phyloP scores from a whole-genome alignment of 2,113 vertebrate genomes.

The Chaetops frenatus region DNA sequence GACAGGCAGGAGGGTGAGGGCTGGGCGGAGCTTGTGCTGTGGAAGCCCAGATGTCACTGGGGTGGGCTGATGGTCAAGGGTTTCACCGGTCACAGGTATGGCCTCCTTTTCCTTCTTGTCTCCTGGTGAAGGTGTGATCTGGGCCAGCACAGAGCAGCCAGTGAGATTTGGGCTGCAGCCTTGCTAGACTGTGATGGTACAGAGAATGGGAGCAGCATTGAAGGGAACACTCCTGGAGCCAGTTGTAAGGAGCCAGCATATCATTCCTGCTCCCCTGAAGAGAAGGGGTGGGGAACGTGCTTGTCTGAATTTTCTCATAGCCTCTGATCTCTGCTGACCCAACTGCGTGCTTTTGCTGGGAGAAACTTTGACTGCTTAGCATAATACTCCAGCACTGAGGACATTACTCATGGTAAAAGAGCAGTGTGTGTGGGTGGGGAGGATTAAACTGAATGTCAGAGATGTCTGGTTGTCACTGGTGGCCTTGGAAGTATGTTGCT shows the following conservation, averaged over 20 bases:
- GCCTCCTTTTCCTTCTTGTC: neutral
- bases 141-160: neutral
- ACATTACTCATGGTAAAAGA: slow-evolving; percentile 29
- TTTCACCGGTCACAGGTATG: neutral
- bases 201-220: rapidly evolving
- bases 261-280: neutral
- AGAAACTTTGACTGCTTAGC: neutral
- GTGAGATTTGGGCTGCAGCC: neutral
- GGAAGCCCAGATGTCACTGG: neutral
- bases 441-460: slow-evolving; percentile 8
- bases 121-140: neutral
- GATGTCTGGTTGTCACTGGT: neutral
- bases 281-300: neutral
- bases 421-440: slow-evolving; percentile 1
- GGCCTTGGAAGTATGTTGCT: neutral
- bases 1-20: neutral
- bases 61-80: neutral
- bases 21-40: neutral
- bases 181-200: rapidly evolving
- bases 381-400: neutral
- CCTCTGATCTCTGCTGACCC: slow-evolving; percentile 58
- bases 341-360: slow-evolving; percentile 25
- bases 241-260: neutral
- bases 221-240: neutral
- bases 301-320: slow-evolving; percentile 35